phyloP scores from a whole-genome alignment of 2,888 invertebrate species.

The Oxystoma pomonae region DNA sequence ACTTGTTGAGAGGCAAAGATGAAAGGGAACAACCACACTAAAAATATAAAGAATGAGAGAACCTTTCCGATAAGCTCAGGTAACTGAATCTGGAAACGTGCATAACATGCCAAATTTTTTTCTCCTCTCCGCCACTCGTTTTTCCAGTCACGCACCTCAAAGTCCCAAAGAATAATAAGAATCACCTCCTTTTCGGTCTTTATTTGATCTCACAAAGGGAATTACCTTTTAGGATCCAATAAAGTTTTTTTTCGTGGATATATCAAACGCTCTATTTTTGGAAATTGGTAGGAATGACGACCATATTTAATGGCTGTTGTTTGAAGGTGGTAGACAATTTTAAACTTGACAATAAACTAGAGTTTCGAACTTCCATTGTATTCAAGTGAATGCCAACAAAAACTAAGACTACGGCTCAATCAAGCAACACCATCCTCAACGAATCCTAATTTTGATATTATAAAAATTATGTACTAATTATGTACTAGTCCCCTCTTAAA shows the following conservation, averaged over 20 bases:
- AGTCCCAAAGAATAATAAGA: constrained; percentile 36
- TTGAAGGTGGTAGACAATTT: too few species aligned
- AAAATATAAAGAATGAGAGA: background rate
- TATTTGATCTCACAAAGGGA: constrained; percentile 25
- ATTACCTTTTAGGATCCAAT: constrained; percentile 24
- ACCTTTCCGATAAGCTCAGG: constrained; percentile 27
- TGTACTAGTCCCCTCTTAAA: too few species aligned
- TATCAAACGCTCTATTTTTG: too few species aligned
- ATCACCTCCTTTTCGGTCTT: constrained; percentile 26
- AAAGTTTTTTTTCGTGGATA: constrained; percentile 5
- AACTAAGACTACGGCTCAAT: too few species aligned
- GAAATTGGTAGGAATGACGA: too few species aligned
- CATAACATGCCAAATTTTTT: constrained; percentile 27
- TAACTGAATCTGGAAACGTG: constrained; percentile 38
- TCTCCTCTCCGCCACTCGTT: constrained; percentile 18
- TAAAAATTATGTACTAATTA: too few species aligned
- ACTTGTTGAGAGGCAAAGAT: background rate
- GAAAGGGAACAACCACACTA: background rate
- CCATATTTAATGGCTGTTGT: too few species aligned
- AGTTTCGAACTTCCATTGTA: too few species aligned
- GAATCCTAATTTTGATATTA: too few species aligned
- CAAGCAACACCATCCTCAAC: too few species aligned
- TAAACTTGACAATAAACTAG: too few species aligned
- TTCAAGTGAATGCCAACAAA: too few species aligned
- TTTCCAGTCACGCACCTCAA: constrained; percentile 36